phyloP scores from a whole-genome alignment of 2,113 vertebrate genomes.

The Albula glossodonta region DNA sequence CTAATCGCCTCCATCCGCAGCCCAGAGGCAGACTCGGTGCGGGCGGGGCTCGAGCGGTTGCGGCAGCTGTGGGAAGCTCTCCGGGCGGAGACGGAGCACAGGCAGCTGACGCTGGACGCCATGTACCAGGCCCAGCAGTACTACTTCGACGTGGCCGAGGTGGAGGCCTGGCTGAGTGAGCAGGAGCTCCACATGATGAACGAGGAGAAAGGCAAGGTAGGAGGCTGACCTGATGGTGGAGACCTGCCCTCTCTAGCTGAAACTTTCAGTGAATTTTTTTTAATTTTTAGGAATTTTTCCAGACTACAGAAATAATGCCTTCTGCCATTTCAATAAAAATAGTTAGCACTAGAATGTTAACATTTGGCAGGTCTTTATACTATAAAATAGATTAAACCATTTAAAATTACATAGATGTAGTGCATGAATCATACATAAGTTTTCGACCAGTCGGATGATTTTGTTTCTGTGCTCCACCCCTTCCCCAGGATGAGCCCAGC shows the following conservation, averaged over 20 bases:
- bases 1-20: conserved; percentile 79
- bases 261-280: no score
- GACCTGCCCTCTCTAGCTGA: not conserved
- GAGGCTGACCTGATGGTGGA: conserved; percentile 20
- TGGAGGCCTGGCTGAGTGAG: conserved; percentile 91
- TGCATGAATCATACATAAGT: not conserved
- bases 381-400: no score
- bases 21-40: conserved; percentile 75
- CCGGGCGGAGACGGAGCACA: conserved; percentile 75
- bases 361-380: no score
- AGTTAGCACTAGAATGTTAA: no score
- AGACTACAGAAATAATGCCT: no score
- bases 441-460: not conserved
- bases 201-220: conserved; percentile 92
- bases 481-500: conserved; percentile 84
- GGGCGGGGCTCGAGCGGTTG: conserved; percentile 75
- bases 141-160: conserved; percentile 87
- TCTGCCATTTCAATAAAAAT: no score
- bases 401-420: no score
- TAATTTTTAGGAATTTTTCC: no score
- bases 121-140: conserved; percentile 93
- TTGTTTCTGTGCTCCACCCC: not conserved
- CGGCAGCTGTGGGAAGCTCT: conserved; percentile 76
- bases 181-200: conserved; percentile 95
- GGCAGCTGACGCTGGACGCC: conserved; percentile 82